Evolutionary conservation across 2,113 vertebrate species (phyloP).

Genomic region (Channa maculata): DNA sequence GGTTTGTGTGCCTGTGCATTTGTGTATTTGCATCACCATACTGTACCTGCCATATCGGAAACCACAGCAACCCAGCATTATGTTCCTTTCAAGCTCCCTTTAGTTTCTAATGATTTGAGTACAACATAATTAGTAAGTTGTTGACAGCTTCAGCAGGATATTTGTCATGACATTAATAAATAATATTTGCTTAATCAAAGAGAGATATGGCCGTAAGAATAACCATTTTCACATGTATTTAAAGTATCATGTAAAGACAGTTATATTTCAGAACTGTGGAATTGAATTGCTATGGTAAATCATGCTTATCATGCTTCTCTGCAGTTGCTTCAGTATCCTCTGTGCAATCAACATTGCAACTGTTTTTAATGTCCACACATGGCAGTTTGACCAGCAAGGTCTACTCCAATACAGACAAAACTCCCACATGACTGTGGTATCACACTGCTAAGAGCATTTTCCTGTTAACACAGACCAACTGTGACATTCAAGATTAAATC

Average conservation of each 20-base stretch:
- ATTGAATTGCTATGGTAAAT: not conserved
- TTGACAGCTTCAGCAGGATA: conserved; percentile 70
- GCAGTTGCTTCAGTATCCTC: conserved; percentile 16
- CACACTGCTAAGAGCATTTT: conserved; percentile 46
- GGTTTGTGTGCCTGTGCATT: not conserved
- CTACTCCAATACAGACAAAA: conserved; percentile 8
- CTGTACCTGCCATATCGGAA: conserved; percentile 23
- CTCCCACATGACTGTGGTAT: conserved; percentile 30
- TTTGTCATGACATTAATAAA: conserved; percentile 72
- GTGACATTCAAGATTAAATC: conserved; percentile 60
- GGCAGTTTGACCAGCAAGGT: conserved; percentile 14
- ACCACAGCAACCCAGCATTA: conserved; percentile 32
- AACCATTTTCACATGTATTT: conserved; percentile 23
- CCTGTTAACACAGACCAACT: conserved; percentile 58
- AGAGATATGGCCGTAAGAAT: conserved; percentile 11
- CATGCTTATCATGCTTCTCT: not conserved
- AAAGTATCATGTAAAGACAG: conserved; percentile 1
- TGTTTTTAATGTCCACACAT: conserved; percentile 1
- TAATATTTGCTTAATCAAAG: conserved; percentile 33
- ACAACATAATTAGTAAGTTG: conserved; percentile 70
- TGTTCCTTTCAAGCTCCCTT: conserved; percentile 62
- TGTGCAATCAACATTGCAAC: not conserved
- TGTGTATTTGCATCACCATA: not conserved
- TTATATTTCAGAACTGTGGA: conserved; percentile 19
- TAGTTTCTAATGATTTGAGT: conserved; percentile 74